Base-by-base conservation (phyloP, 2,113 vertebrate genomes). In the Vidua chalybeata region DNA sequence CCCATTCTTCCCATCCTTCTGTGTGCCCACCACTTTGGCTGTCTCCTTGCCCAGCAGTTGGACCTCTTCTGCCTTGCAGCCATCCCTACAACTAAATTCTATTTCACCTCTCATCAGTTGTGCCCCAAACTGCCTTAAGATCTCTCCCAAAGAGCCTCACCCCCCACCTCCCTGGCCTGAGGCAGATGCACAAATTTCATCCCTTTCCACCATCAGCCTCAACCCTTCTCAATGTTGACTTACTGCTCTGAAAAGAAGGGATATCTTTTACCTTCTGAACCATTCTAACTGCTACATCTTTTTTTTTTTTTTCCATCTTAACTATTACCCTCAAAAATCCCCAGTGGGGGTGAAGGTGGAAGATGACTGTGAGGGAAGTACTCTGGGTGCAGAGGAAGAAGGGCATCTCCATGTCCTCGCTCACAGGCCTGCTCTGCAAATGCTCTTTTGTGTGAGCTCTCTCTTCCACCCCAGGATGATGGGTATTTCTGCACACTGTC, bases 401-500 rank as follows among this genome's bases (percentile, higher is more conserved):
- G 48, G 68, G 37, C 17, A 23, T 43, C 35, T 88, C 43, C 63
- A 6, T 19, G 21, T 59, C 64, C 52, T 86, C 33, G 27, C 64
- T 85, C 33, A 9, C 43, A 87, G 69, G 24, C 51, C 23, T 87
- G n/a, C 46, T 85, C 77, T 96, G 62, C 26, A 97, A 95, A 85
- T 43, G 46, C 46, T 87, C 51, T 87, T 93, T 82, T 87, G n/a
- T 49, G 90, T 11, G 74, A 73, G 39, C 18, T 82, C 21, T 63
- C 45, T 64, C 54, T 87, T 72, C 81, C 51, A 66, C n/a, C 45
- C 78, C 55, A 67, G 35, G 30, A 9, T 30, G 37, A 33, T 72
- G 82, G 52, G 66, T 89, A 87, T 90, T 94, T 74, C 95, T 39
- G 4, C 78, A 48, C 79, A 55, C 59, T 85, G 78, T 93, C 89